phyloP scores from a whole-genome alignment of 2,888 invertebrate species.

The Hirtodrosophila duncani region DNA sequence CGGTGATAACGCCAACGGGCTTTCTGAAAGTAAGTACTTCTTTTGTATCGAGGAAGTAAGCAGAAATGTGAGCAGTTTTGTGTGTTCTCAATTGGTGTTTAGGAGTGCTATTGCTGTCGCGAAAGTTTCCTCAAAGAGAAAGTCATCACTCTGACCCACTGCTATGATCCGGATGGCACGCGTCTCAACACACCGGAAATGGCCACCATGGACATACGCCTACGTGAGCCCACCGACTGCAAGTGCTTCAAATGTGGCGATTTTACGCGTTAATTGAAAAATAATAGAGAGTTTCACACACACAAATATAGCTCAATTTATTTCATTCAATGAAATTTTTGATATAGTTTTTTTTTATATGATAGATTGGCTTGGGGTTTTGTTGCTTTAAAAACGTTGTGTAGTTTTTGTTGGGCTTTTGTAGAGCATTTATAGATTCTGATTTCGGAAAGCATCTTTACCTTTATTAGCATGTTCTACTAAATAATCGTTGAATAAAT shows the following conservation, averaged over 20 bases:
- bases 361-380: too few species aligned
- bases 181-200: slow-evolving; percentile 84
- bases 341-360: too few species aligned
- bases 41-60: rapidly evolving
- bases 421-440: too few species aligned
- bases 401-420: too few species aligned
- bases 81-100: too few species aligned
- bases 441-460: too few species aligned
- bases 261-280: slow-evolving; percentile 82
- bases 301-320: too few species aligned
- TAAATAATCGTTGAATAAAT: too few species aligned
- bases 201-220: slow-evolving; percentile 88
- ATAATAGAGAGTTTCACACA: slow-evolving; percentile 21
- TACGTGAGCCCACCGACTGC: slow-evolving; percentile 92
- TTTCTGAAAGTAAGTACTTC: slow-evolving; percentile 85
- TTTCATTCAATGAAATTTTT: too few species aligned
- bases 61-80: too few species aligned
- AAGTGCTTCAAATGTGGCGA: slow-evolving; percentile 94
- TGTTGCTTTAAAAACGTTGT: too few species aligned
- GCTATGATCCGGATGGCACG: slow-evolving; percentile 92
- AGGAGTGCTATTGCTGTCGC: slow-evolving; percentile 94
- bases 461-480: too few species aligned
- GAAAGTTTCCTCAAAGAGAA: slow-evolving; percentile 91
- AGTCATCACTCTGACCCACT: slow-evolving; percentile 87
- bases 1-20: slow-evolving; percentile 91